Evolutionary conservation across 2,888 invertebrate genomes (phyloP).

Genomic region (Apotomis capreana): DNA sequence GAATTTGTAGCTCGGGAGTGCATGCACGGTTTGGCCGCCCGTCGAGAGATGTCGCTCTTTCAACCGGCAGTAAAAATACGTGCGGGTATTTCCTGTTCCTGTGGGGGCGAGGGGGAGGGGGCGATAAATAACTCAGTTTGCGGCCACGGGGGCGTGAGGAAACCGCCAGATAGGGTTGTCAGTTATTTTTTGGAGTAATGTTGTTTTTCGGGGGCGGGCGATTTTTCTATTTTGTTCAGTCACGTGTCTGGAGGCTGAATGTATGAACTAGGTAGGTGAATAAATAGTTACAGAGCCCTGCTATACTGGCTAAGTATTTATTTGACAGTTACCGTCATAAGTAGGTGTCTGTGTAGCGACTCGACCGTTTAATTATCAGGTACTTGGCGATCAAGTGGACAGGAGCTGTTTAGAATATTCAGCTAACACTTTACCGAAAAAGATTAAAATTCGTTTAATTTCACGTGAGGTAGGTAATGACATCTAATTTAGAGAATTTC

Average conservation of each 20-base stretch:
- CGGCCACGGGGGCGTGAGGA: constrained; percentile 38
- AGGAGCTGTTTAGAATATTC: too few relatives aligned
- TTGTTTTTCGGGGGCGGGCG: constrained; percentile 27
- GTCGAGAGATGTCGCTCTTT: constrained; percentile 41
- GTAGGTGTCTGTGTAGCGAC: too few relatives aligned
- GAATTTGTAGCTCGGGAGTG: constrained; percentile 1
- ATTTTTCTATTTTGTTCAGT: constrained; percentile 36
- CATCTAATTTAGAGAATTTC: too few relatives aligned
- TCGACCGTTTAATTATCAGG: too few relatives aligned
- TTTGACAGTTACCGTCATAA: too few relatives aligned
- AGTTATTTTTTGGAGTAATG: constrained; percentile 33
- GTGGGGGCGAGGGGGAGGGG: constrained; percentile 33
- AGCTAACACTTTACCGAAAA: too few relatives aligned
- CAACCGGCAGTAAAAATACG: constrained; percentile 42
- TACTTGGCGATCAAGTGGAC: too few relatives aligned
- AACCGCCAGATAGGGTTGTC: constrained; percentile 40
- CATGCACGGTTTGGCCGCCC: constrained; percentile 16
- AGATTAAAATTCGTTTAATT: too few relatives aligned
- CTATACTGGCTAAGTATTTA: background rate
- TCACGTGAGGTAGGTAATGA: too few relatives aligned
- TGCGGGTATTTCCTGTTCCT: constrained; percentile 41
- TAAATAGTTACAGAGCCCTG: background rate
- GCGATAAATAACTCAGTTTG: constrained; percentile 43
- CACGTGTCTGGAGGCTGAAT: constrained; percentile 34
- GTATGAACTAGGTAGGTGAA: constrained; percentile 24